These are phyloP conservation scores for Diadophis punctatus DNA, from an alignment of 2,113 vertebrate genomes.

Conservation along the genomic window DNA sequence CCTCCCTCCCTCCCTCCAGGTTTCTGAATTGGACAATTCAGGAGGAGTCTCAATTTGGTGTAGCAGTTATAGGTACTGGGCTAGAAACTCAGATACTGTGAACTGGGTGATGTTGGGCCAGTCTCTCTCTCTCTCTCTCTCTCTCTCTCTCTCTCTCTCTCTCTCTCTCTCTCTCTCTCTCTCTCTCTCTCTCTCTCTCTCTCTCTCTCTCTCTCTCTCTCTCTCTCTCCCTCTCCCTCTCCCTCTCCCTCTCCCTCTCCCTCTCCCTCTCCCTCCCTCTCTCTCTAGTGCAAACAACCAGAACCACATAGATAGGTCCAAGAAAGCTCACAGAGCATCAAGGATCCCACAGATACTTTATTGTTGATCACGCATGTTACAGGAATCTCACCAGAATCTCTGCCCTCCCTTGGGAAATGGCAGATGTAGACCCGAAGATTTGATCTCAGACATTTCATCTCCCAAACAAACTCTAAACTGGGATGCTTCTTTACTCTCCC, in stretches of 20 bases:
- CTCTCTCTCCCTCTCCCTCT: too few relatives aligned
- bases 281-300: too few relatives aligned
- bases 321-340: too few relatives aligned
- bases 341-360: background rate
- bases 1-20: conserved; percentile 23
- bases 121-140: background rate
- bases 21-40: conserved; percentile 49
- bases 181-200: too few relatives aligned
- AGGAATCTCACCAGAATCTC: background rate
- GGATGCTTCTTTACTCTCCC: background rate
- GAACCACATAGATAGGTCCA: too few relatives aligned
- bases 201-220: too few relatives aligned
- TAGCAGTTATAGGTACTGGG: background rate
- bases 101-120: too few relatives aligned
- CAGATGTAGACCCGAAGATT: background rate
- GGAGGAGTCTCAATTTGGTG: background rate
- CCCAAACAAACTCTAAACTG: background rate
- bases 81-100: background rate
- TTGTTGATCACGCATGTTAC: background rate
- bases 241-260: too few relatives aligned
- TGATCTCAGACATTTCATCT: background rate
- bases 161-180: too few relatives aligned
- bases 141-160: too few relatives aligned
- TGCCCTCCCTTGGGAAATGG: background rate
- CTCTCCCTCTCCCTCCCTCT: too few relatives aligned